Evolutionary conservation across 2,797 vertebrate genomes (phyloP), one percentile per base, ranked within the genome.

Genomic region (Neosilurus hyrtlii): DNA sequence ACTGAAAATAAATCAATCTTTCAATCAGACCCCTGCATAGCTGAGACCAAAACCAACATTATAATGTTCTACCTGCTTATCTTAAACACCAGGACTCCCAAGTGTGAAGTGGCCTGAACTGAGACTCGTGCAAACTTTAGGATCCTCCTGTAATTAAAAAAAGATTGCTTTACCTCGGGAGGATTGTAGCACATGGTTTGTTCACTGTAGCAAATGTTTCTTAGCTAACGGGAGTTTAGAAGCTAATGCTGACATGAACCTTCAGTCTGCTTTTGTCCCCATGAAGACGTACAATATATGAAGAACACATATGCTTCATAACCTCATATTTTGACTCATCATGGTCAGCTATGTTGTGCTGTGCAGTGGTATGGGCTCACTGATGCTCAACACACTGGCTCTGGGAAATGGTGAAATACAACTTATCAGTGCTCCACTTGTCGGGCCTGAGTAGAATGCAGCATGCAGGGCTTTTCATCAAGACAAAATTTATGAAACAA

Each of bases 401-500:
- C 30, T 82, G 79, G 59, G 81, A 76, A 59, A 84, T 79, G 77
- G 35, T 78, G 43, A 83, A 79, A 79, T 78, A 59, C 49, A 81
- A 81, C 65, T 63, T 57, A 77, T 85, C 74, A 74, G 74, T 80
- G 79, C 82, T 82, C 57, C 70, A 71, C 81, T 79, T 51, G 26
- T 83, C 26, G 76, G 87, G 89, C 92, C 91, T 92, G 90, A 92
- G 91, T 89, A 88, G 86, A 86, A 92, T 90, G 92, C 91, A 91
- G 91, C 91, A 91, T 91, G 90, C 91, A 89, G 90, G 90, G 90
- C 89, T 86, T 87, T 86, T 85, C 63, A 77, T 87, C 75, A 72
- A 82, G 86, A 83, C 71, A 56, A 80, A 85, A 85, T 54, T 65
- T 43, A 54, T 71, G 49, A 74, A 75, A 80, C 51, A 79, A 77